Base-by-base conservation (phyloP, 2,888 invertebrate genomes). In the Eremobia ochroleuca region DNA sequence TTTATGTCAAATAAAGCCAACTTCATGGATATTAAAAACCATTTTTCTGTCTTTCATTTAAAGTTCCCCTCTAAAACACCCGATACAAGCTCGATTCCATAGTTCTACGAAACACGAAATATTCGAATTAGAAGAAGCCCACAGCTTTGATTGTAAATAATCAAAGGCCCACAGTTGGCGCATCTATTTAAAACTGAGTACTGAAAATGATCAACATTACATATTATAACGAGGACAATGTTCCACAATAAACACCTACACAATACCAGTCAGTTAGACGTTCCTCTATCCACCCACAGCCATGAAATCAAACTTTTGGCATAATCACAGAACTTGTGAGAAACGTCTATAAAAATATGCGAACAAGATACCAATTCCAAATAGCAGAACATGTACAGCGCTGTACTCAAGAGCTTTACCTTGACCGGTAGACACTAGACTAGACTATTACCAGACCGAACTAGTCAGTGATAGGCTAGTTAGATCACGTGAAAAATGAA, bases 361-460 rank as follows among this genome's bases (percentile, higher is more conserved):
- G 25, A 61, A 52, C 75, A 58, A 70, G 28, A 49, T 34, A 40
- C 34, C 0, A 74, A 58, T 59, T 46, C 11, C 1, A 59, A 59
- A 67, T 46, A 84, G 46, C 40, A 64, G 46, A 68, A 49, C 55
- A 68, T 69, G 55, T n/a, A 68, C 55, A 72, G 61, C 61, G 64
- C 31, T 76, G 43, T 46, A 11, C 59, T 59, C 59, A 74, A 74
- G 69, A 69, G 40, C 21, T 43, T 75, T 67, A 71, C 85, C 81
- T 83, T 85, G 81, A 85, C 82, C 76, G 49, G 81, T 37, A 79
- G 58, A 61, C 65, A 69, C 65, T 37, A 65, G 66, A 46, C 61
- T 28, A 62, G 71, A 67, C 68, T 79, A n/a, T 55, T 65, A 69
- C 65, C 69, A 66, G 68, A 85, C 62, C 43, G 58, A 76, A 46